Base-by-base conservation (phyloP, 1,140 invertebrate genomes). In the Heliconius eleuchia region DNA sequence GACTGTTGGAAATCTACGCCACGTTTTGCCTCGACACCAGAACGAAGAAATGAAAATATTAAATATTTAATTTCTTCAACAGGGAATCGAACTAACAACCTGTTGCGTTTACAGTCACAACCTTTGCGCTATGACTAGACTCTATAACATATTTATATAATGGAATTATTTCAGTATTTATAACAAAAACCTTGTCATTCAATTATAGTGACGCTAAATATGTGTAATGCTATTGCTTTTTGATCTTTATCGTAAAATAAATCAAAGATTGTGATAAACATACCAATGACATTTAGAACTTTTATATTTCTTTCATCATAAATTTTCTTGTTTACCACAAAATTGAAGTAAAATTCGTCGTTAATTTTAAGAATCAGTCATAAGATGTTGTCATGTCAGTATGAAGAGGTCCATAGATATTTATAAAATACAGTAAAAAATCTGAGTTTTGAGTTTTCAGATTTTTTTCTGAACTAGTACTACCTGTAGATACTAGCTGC, bases 321-420 rank as follows among this genome's bases (percentile, higher is more conserved):
- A 66, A 30, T 66, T 66, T 30, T 73, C 18, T 73, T 30, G 72
- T 73, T n/a, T 73, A 73, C 72, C 39, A 73, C 72, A 34, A 73
- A n/a, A 73, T 73, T 73, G 18, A 73, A 30, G 3, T 66, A 27
- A 30, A 27, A 66, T 3, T 66, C 23, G 60, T 30, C 60, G n/a
- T 30, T 27, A 66, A 66, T 13, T 66, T 16, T 66, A 66, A 66
- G 13, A 11, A 30, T 66, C 16, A 13, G 27, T 30, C 27, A 5
- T 16, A 13, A 66, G 23, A 27, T 27, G 19, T 60, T 23, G 23
- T 60, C 19, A 60, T 60, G 9, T 27, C n/a, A 60, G 11, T 27
- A 60, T 23, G n/a, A 57, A 57, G 55, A 57, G 55, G 8, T 8
- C 19, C 8, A n/a, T 57, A 57, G 55, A 9, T 23, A 19, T 19